Evolutionary conservation across 2,113 vertebrate genomes (phyloP).

Genomic region (Thalassarche chlororhynchos): DNA sequence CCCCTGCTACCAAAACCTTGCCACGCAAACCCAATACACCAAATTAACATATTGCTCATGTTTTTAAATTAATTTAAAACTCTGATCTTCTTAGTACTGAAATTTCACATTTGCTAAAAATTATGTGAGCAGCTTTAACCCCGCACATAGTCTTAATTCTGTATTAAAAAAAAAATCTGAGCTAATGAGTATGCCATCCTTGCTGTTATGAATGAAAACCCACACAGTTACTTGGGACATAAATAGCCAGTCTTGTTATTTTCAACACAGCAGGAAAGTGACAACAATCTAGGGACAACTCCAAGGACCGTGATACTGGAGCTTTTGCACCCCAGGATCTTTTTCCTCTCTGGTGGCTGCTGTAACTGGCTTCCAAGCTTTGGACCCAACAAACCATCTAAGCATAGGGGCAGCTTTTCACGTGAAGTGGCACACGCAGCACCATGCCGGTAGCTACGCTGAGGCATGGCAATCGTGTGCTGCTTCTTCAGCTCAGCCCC

Average conservation of each 20-base stretch:
- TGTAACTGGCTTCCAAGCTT: not conserved
- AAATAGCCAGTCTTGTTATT: not conserved
- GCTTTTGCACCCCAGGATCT: not conserved
- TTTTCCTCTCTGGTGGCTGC: not conserved
- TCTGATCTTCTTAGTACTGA: not conserved
- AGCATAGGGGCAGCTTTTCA: not conserved
- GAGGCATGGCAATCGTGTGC: not conserved
- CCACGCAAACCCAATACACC: too few species aligned
- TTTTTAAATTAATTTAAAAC: not conserved
- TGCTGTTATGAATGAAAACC: not conserved
- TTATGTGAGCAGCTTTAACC: not conserved
- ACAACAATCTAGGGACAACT: not conserved
- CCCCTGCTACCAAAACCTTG: too few species aligned
- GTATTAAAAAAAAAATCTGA: not conserved
- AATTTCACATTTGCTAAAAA: not conserved
- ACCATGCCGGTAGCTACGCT: rapidly evolving
- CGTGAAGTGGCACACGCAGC: rapidly evolving
- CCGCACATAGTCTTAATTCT: not conserved
- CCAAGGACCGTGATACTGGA: not conserved
- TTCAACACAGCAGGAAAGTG: not conserved
- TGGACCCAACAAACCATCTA: not conserved
- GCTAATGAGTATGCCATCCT: not conserved
- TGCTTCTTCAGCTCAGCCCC: not conserved
- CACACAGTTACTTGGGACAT: not conserved
- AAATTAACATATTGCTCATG: not conserved